phyloP scores from a whole-genome alignment of 2,113 vertebrate species.

The Natator depressus region DNA sequence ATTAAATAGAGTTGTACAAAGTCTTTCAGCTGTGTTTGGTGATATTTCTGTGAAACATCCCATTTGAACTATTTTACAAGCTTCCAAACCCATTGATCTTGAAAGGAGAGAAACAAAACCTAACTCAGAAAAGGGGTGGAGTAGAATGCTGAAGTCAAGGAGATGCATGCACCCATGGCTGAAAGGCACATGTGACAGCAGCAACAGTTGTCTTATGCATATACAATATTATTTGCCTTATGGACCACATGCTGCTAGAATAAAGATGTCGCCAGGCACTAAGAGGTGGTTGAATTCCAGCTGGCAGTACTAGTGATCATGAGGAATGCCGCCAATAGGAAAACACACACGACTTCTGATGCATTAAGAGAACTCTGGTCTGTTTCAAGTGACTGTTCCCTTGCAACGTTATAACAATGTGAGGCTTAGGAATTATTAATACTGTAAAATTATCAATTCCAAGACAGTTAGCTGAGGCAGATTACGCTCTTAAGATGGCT shows the following conservation, averaged over 20 bases:
- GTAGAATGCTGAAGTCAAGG: fast-evolving
- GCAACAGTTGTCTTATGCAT: not conserved
- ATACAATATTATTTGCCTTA: not conserved
- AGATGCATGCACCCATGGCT: not conserved
- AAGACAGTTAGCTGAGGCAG: not conserved
- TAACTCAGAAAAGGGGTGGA: not conserved
- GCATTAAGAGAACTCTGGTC: not conserved
- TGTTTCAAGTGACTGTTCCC: not conserved
- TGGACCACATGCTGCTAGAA: not conserved
- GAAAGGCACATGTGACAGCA: not conserved
- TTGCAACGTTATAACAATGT: not conserved
- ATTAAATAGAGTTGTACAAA: not conserved
- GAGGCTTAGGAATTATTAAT: not conserved
- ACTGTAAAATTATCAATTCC: not conserved
- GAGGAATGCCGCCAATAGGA: not conserved
- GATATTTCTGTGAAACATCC: not conserved
- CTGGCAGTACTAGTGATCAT: not conserved
- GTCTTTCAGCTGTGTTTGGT: conserved; percentile 7
- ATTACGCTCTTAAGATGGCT: not conserved
- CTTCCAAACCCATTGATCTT: not conserved
- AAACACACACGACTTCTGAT: not conserved
- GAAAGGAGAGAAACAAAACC: not conserved
- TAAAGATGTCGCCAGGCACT: not conserved
- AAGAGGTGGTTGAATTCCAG: not conserved
- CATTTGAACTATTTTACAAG: not conserved